Conservation (phyloP, 2,113 vertebrate genomes). For the Sprattus sprattus region DNA sequence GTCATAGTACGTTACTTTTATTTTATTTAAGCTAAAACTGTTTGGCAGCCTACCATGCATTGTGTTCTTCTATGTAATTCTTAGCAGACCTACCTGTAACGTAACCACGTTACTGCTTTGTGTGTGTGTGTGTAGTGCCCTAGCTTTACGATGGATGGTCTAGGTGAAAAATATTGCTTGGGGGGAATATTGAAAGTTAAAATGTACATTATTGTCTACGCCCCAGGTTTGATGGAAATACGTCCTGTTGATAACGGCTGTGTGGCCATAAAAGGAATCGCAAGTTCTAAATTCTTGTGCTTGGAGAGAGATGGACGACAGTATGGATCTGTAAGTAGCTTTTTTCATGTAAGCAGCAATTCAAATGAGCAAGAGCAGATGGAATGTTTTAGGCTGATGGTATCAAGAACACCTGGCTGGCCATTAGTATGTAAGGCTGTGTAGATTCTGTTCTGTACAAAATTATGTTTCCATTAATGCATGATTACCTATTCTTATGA, state of each 20-base stretch:
- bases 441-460: not conserved
- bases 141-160: too few species aligned
- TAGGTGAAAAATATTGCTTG: too few species aligned
- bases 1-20: not conserved
- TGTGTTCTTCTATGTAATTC: not conserved
- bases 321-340: slow-evolving; percentile 79
- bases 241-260: slow-evolving; percentile 77
- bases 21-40: not conserved
- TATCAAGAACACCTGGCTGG: not conserved
- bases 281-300: slow-evolving; percentile 83
- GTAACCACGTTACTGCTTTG: not conserved
- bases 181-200: too few species aligned
- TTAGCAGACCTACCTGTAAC: not conserved
- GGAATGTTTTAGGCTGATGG: not conserved
- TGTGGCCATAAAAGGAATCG: slow-evolving; percentile 86
- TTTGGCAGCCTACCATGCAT: not conserved
- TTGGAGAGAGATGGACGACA: slow-evolving; percentile 80
- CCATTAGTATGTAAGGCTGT: not conserved
- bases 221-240: slow-evolving; percentile 87
- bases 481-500: not conserved
- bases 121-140: too few species aligned
- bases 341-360: slow-evolving; percentile 35
- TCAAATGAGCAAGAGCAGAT: not conserved
- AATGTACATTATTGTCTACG: slow-evolving; percentile 15
- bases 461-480: not conserved